These are phyloP conservation scores for Drosophila lutescens DNA, from an alignment of 2,888 invertebrate species.

Conservation along the genomic window DNA sequence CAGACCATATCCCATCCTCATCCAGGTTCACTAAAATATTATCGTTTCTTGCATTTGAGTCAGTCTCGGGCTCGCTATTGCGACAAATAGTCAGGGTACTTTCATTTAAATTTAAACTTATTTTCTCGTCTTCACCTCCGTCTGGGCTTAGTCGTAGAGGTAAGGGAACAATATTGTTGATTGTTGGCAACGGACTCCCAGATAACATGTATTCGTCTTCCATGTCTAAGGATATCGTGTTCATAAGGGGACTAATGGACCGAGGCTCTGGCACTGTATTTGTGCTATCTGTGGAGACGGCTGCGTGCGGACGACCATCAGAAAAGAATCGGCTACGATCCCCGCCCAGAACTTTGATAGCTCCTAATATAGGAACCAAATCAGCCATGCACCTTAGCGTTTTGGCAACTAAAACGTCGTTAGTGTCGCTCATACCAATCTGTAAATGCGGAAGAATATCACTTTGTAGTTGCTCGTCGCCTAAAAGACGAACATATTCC, in stretches of 20 bases:
- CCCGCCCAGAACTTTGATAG: conserved; percentile 93
- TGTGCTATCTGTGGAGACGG: conserved; percentile 70
- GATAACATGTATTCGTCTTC: conserved; percentile 77
- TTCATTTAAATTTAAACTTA: conserved; percentile 83
- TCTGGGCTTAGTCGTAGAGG: conserved; percentile 92
- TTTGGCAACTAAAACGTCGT: conserved; percentile 92
- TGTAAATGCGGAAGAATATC: conserved; percentile 94
- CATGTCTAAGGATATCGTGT: conserved; percentile 56
- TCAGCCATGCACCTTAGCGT: conserved; percentile 93
- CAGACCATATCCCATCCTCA: conserved; percentile 91
- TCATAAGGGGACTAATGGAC: conserved; percentile 84
- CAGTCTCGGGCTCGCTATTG: conserved; percentile 22
- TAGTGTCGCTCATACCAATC: conserved; percentile 93
- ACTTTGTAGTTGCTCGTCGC: conserved; percentile 90
- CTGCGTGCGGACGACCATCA: conserved; percentile 90
- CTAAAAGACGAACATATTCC: conserved; percentile 90
- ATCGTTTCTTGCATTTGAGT: conserved; percentile 36
- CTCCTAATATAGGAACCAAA: conserved; percentile 92
- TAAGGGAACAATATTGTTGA: conserved; percentile 81
- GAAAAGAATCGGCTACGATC: conserved; percentile 92
- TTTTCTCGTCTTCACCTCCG: conserved; percentile 90
- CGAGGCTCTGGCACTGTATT: conserved; percentile 82
- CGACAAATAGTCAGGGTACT: conserved; percentile 34
- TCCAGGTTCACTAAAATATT: conserved; percentile 62
- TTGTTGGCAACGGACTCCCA: conserved; percentile 81